Evolutionary conservation across 2,113 vertebrate species (phyloP), one percentile per base, ranked within the genome.

Genomic region (Myanophis thanlyinensis): DNA sequence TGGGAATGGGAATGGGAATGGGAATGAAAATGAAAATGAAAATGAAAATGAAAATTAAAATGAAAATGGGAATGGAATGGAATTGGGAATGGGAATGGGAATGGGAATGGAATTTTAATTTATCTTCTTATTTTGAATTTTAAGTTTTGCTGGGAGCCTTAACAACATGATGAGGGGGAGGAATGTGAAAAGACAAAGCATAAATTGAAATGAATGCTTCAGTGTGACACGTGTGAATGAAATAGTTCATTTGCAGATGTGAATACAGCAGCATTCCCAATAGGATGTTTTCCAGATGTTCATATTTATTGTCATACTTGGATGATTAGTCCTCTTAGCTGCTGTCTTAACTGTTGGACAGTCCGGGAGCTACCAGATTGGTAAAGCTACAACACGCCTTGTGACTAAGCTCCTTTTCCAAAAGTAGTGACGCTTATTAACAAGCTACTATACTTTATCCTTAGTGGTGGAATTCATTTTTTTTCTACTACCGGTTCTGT

Each of bases 131-230:
- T 67, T 67, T 35, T 35, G 62, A n/a, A 67, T 67, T 23, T 67
- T 35, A n/a, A 13, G 30, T 67, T 35, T 15, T 5, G 12, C n/a
- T 18, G 62, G 30, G 4, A 35, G 30, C 30, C 30, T 1, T 15
- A 30, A 67, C 30, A 1, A 35, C 0, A 59, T 0, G 5, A 2
- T n/a, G 62, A n/a, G 62, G 62, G 30, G n/a, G 5, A 35, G 0
- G 1, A n/a, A 67, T 30, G 2, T 35, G 62, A 30, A 67, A 67
- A 35, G 10, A 35, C 3, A 1, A 5, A 67, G 62, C 62, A 15
- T 35, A 35, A 67, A n/a, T 15, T 35, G 30, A 67, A 67, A 35
- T 5, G 30, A 12, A 13, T 2, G 9, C 27, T 62, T 62, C 0
- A 0, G 11, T n/a, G 11, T n/a, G 13, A 62, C 27, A 1, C 11